These are phyloP conservation scores for Colaptes auratus DNA, from an alignment of 2,113 vertebrate genomes.

Conservation along the genomic window DNA sequence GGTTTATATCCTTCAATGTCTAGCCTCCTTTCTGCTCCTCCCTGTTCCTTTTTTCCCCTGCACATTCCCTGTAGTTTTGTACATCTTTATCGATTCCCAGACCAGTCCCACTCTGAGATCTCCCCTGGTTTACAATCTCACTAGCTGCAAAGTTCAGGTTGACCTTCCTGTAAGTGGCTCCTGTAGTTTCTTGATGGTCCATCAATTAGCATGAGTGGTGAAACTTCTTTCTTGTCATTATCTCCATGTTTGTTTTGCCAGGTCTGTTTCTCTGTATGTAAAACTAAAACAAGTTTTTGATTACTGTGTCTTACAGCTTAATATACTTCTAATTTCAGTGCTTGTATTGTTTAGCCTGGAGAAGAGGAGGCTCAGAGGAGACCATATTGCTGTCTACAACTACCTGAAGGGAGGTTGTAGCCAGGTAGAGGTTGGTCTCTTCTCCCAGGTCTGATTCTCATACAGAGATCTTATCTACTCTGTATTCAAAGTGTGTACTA, in stretches of 20 bases:
- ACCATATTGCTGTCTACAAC: no score
- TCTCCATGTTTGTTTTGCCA: background rate
- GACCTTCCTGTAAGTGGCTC: background rate
- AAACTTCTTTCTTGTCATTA: background rate
- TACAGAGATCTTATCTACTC: background rate
- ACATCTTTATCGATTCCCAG: background rate
- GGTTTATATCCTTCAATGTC: background rate
- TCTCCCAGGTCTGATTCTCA: background rate
- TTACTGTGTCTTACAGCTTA: background rate
- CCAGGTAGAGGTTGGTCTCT: no score
- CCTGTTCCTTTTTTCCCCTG: background rate
- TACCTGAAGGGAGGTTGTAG: no score
- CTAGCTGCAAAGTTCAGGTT: background rate
- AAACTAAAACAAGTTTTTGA: no score
- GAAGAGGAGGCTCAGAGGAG: no score
- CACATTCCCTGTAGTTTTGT: background rate
- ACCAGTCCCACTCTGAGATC: background rate
- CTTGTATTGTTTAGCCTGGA: background rate
- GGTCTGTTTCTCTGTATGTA: background rate
- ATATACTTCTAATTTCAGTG: background rate
- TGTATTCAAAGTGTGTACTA: background rate
- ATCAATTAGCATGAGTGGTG: background rate
- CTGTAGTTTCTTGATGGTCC: background rate
- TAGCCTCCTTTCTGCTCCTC: fast-evolving
- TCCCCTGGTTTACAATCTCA: background rate